These are phyloP conservation scores for Dolichotis patagonum DNA, from an alignment of 2,113 vertebrate species.

Conservation along the genomic window DNA sequence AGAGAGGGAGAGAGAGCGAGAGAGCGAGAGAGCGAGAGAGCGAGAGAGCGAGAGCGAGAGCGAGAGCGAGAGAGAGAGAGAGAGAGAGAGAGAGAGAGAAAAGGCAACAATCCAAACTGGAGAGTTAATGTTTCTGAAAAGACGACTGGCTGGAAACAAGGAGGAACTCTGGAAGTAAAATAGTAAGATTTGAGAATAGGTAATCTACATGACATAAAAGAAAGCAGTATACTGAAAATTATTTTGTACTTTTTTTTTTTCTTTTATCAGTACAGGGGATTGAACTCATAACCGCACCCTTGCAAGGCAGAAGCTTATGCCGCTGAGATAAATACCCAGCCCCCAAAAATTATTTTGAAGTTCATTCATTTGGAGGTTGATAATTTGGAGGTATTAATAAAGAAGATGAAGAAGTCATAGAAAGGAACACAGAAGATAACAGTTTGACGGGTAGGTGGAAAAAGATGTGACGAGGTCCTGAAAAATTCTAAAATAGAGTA, in stretches of 20 bases:
- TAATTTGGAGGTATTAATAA: background rate
- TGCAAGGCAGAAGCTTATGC: no score
- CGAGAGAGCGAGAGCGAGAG: no score
- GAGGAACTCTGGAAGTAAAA: background rate
- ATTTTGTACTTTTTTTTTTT: no score
- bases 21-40: no score
- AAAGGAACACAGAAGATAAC: background rate
- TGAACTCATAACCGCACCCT: no score
- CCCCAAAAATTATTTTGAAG: conserved; percentile 20
- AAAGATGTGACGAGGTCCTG: background rate
- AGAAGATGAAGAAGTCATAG: background rate
- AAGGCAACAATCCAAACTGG: background rate
- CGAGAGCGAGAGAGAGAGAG: no score
- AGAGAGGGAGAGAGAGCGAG: no score
- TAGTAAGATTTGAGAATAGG: background rate
- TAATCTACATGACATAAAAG: background rate
- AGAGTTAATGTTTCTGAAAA: background rate
- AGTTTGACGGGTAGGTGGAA: background rate
- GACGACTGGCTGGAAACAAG: background rate
- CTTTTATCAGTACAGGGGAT: no score
- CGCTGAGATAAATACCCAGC: no score
- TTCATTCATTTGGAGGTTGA: background rate
- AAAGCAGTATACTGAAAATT: background rate
- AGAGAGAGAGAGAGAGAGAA: background rate
- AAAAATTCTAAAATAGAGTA: conserved; percentile 5